Conservation (phyloP, 1,140 invertebrate species). For the Zaprionus inermis region DNA sequence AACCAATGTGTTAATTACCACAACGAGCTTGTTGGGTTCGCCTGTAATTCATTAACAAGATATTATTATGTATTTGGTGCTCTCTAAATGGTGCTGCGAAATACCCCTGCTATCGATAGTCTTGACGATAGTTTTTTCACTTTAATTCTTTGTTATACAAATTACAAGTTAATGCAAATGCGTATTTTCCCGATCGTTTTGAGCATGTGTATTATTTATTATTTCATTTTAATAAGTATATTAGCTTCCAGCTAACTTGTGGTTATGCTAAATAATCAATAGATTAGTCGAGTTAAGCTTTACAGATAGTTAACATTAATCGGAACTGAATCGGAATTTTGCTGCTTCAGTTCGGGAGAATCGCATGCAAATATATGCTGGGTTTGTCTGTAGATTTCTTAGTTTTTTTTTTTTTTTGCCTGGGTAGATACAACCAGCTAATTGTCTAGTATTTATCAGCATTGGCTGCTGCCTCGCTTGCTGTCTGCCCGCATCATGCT, state of each 20-base stretch:
- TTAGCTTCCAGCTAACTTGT: too few species aligned
- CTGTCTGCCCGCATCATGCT: neutral
- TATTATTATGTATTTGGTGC: neutral
- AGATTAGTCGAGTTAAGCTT: neutral
- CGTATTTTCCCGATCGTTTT: too few species aligned
- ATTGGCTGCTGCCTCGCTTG: neutral
- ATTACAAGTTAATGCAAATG: too few species aligned
- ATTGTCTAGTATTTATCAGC: constrained; percentile 2
- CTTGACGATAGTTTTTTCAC: neutral
- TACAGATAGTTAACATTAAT: neutral
- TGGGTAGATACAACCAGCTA: neutral
- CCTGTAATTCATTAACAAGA: constrained; percentile 19
- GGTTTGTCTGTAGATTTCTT: neutral
- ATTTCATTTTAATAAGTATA: too few species aligned
- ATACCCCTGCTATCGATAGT: neutral
- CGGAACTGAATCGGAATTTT: neutral
- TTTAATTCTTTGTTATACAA: neutral
- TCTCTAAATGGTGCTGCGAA: neutral
- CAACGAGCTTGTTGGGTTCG: constrained; percentile 19
- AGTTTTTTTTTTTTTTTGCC: neutral
- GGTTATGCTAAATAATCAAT: too few species aligned
- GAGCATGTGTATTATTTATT: neutral
- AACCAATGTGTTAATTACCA: constrained; percentile 49
- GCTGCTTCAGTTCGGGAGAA: neutral
- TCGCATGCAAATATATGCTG: neutral